A percentile compares a stretch with the other conserved stretches of the same genome.
These are phyloP conservation scores for Hippocampus zosterae DNA, from an alignment of 2,113 vertebrate species.

Conservation along the genomic window DNA sequence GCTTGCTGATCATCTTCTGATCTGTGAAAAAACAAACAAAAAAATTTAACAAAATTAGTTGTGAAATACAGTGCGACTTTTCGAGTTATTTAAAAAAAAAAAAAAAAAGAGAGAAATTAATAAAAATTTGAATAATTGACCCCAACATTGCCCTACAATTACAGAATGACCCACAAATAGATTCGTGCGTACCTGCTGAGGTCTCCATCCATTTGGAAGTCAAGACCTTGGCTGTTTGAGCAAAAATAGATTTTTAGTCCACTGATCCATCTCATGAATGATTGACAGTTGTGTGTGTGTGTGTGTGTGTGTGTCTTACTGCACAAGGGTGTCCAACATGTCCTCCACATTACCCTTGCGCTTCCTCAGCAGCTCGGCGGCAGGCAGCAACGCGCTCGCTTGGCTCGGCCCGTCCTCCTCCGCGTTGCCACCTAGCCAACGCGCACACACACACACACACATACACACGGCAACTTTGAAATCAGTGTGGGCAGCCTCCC, in stretches of 20 bases:
- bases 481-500: neutral
- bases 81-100: too few species aligned
- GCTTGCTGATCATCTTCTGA: slow-evolving; percentile 61
- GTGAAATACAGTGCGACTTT: too few species aligned
- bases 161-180: neutral
- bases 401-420: slow-evolving; percentile 31
- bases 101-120: too few species aligned
- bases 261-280: neutral
- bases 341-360: slow-evolving; percentile 58
- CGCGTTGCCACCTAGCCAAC: slow-evolving; percentile 26
- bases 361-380: slow-evolving; percentile 58
- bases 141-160: too few species aligned
- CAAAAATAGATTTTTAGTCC: neutral
- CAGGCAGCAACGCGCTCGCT: slow-evolving; percentile 18
- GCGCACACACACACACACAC: neutral
- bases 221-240: slow-evolving; percentile 24
- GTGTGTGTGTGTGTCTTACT: slow-evolving; percentile 24
- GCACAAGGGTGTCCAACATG: slow-evolving; percentile 26
- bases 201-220: slow-evolving; percentile 49
- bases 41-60: neutral
- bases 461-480: slow-evolving; percentile 2
- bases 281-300: neutral
- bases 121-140: too few species aligned
- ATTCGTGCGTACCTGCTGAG: slow-evolving; percentile 39
- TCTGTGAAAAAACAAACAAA: slow-evolving; percentile 32